phyloP scores from a whole-genome alignment of 53 echinoderm and acorn worm genomes.

The Echinarachnius parma region DNA sequence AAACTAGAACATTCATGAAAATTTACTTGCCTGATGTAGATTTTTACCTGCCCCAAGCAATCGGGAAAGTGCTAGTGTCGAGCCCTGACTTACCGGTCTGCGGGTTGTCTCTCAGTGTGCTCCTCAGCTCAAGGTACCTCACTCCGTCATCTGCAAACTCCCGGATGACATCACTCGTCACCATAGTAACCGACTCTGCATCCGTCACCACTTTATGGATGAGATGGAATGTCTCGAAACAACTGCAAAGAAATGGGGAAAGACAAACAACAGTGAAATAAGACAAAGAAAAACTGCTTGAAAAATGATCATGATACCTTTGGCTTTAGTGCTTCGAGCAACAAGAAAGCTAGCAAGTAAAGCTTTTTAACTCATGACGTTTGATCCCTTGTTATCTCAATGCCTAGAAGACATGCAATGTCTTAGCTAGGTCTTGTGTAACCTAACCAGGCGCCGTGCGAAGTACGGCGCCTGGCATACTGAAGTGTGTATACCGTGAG shows the following conservation, averaged over 20 bases:
- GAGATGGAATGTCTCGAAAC: conserved; percentile 78
- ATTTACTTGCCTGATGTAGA: too few species aligned
- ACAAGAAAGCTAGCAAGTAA: background rate
- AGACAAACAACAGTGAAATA: background rate
- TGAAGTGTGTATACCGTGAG: too few species aligned
- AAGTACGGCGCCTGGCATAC: too few species aligned
- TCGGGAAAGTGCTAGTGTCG: too few species aligned
- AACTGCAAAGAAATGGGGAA: conserved; percentile 40
- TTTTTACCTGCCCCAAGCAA: too few species aligned
- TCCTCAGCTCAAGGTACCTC: conserved; percentile 79
- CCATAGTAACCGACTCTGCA: conserved; percentile 77
- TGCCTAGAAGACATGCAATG: too few species aligned
- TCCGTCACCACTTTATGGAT: conserved; percentile 72
- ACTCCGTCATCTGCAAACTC: conserved; percentile 88
- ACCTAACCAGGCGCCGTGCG: too few species aligned
- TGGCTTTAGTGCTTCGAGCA: background rate
- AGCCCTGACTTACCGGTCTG: conserved; percentile 53
- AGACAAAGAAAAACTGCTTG: background rate
- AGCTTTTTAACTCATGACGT: too few species aligned
- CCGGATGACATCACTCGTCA: conserved; percentile 78
- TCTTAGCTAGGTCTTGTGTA: too few species aligned
- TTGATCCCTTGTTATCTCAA: too few species aligned
- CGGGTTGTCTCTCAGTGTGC: conserved; percentile 70
- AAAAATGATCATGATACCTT: background rate
- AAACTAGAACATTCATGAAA: too few species aligned